phyloP scores from a whole-genome alignment of 2,113 vertebrate genomes.

The Anolis carolinensis region DNA sequence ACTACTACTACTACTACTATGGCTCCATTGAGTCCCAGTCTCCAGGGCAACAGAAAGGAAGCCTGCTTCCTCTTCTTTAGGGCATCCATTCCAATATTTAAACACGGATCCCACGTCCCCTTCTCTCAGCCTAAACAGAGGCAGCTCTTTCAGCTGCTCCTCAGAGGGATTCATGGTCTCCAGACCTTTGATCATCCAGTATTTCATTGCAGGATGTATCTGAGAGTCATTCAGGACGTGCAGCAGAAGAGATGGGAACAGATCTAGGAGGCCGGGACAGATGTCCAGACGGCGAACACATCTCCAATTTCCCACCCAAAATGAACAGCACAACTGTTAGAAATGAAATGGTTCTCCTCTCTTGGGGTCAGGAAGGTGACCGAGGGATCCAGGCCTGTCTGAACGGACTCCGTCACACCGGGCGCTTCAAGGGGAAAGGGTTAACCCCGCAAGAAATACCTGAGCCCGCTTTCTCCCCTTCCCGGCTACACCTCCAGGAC shows the following conservation, averaged over 20 bases:
- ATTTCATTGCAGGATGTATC: neutral
- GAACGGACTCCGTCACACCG: neutral
- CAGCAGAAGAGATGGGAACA: neutral
- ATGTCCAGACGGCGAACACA: neutral
- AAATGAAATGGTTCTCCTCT: neutral
- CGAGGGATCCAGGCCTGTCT: fast-evolving
- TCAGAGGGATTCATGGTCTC: no score
- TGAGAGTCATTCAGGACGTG: neutral
- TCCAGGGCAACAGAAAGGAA: no score
- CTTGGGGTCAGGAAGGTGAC: neutral
- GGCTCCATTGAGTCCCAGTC: no score
- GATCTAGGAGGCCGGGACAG: neutral
- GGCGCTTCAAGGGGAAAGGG: slow-evolving; percentile 42
- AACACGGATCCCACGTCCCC: no score
- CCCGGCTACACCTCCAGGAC: slow-evolving; percentile 73
- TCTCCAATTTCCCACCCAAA: neutral
- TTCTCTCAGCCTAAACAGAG: no score
- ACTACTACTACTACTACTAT: no score
- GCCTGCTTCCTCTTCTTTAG: neutral
- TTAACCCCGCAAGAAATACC: slow-evolving; percentile 66
- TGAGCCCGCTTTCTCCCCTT: slow-evolving; percentile 58
- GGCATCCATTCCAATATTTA: neutral
- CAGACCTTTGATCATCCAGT: no score
- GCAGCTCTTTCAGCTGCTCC: no score
- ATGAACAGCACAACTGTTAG: neutral